Base-by-base conservation (phyloP, 1,140 invertebrate species). In the Lucilia cuprina region DNA sequence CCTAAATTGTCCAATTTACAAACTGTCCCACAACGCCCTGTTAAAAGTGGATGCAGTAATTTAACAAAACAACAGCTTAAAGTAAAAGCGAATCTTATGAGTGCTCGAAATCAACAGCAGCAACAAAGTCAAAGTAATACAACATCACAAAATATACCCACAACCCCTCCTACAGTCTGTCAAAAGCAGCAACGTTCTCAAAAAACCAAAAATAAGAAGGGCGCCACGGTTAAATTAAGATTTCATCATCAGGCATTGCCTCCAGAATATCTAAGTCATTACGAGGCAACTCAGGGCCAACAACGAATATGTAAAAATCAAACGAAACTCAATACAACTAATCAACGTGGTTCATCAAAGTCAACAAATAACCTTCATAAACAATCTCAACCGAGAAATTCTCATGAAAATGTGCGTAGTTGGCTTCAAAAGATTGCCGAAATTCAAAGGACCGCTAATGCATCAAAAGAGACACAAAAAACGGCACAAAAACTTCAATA, bases 211-310 rank as follows among this genome's bases (percentile, higher is more conserved):
- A 60, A 60, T 14, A 21, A 93, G 94, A 87, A 94, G 94, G 89
- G 93, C 94, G 49, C n/a, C 85, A 91, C 95, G 85, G 95, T 95
- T 93, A 96, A 96, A 88, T 91, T 96, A 10, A 96, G 96, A 87
- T 96, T 96, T 87, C 96, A 96, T 86, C 95, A 96, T 86, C 95
- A 96, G 88, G 95, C 95, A 0, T 88, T 96, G 65, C 95, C 96
- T 0, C 94, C 95, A 2, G 95, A 96, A 86, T 96, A 96, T 86
- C 92, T 96, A 49, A 95, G 95, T 87, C 95, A 96, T 87, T 96
- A 96, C 91, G 95, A 96, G 88, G 94, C 95, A 14, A 94, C 94
- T 0, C 90, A 95, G n/a, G 93, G 93, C 2, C 86, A 88, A 70
- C 85, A 86, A 41, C 88, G 89, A 77, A 87, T 87, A 3, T 74